Base-by-base conservation (phyloP, 2,888 invertebrate species). In the Lordiphosa andalusiaca region DNA sequence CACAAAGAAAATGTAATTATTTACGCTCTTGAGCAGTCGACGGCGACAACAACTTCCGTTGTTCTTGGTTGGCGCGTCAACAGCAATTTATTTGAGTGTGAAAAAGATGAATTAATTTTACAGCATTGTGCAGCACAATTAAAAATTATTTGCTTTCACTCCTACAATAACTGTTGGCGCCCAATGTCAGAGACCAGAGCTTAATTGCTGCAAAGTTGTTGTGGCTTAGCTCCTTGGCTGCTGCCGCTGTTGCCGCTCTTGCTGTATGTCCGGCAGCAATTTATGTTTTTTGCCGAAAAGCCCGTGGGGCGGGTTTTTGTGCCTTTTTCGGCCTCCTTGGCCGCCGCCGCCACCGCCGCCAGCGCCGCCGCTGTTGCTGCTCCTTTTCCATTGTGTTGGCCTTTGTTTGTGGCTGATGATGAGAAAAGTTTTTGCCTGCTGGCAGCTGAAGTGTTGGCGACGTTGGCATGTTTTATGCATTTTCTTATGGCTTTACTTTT, bases 111-210 rank as follows among this genome's bases (percentile, higher is more conserved):
- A 81, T 81, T 81, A 85, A 81, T 85, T 81, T 81, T 84, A 84
- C 81, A 81, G 81, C 85, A 81, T 85, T 85, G 85, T 85, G 81
- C 84, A 85, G 84, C 69, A 81, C 81, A 85, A 81, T 81, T 81
- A 81, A 81, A 77, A 81, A 81, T 81, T 81, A 81, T 81, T 85
- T 84, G 82, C 81, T 76, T 63, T 74, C 61, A 58, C 40, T 44
- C 19, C 42, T 44, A 46, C 48, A 48, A 13, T 35, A 30, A 35
- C 37, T 50, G 25, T 44, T 3, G 6, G 33, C 12, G 51, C 42
- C 53, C 57, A 46, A 53, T 46, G 53, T 53, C 53, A 53, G 38
- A 30, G 30, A 44, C 44, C 44, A 44, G 44, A 44, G 78, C 84
- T 84, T 81, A 81, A 81, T 81, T 81, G 81, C 81, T 84, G 70